Evolutionary conservation across 2,888 invertebrate genomes (phyloP).

Genomic region (Anoplius nigerrimus): DNA sequence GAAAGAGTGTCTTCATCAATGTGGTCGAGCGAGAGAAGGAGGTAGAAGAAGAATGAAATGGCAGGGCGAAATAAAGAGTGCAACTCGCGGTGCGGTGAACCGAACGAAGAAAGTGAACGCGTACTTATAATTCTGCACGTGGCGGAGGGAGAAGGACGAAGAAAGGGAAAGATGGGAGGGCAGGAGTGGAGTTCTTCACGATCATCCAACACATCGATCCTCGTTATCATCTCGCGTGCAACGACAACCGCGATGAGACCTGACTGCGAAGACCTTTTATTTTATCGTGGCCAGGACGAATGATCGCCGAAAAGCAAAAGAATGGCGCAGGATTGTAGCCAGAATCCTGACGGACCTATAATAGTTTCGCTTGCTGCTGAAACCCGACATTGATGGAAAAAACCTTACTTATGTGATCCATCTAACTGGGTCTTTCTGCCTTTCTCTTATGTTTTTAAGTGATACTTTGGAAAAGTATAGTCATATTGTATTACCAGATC

Average conservation of each 20-base stretch:
- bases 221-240: conserved; percentile 32
- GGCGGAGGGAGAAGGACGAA: conserved; percentile 8
- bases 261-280: neutral
- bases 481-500: too few relatives aligned
- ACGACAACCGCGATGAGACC: too few relatives aligned
- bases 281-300: neutral
- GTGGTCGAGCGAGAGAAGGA: too few relatives aligned
- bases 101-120: neutral
- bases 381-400: too few relatives aligned
- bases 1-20: neutral
- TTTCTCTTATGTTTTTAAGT: too few relatives aligned
- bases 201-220: conserved; percentile 31
- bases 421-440: too few relatives aligned
- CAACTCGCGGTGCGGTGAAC: neutral
- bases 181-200: conserved; percentile 42
- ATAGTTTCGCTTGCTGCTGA: too few relatives aligned
- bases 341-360: too few relatives aligned
- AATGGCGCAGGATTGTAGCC: too few relatives aligned
- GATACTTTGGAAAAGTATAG: too few relatives aligned
- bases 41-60: too few relatives aligned
- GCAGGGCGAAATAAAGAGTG: neutral
- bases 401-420: too few relatives aligned
- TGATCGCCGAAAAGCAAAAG: neutral
- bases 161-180: conserved; percentile 13
- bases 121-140: neutral